phyloP scores from a whole-genome alignment of 2,888 invertebrate genomes.

The Drosophila nr. fundita region DNA sequence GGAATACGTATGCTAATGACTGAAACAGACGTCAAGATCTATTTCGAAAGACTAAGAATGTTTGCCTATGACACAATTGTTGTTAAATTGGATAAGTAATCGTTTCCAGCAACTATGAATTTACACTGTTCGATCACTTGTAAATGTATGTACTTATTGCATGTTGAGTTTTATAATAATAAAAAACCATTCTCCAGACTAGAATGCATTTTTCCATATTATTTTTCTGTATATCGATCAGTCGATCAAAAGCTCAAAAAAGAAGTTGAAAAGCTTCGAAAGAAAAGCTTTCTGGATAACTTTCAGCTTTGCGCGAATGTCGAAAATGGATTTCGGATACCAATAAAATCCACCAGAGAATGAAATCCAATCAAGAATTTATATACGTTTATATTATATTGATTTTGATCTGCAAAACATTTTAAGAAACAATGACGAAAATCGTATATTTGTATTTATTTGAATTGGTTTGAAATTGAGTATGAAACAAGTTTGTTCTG shows the following conservation, averaged over 20 bases:
- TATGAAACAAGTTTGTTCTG: conserved; percentile 16
- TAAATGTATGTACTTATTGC: conserved; percentile 5
- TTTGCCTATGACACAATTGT: conserved; percentile 88
- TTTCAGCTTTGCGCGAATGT: background rate
- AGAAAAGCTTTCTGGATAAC: background rate
- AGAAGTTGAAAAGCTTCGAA: background rate
- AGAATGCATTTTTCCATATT: background rate
- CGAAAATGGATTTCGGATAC: background rate
- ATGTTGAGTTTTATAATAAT: conserved; percentile 30
- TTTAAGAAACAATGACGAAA: background rate
- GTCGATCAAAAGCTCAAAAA: background rate
- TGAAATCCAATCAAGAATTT: background rate
- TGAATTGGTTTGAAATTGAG: background rate
- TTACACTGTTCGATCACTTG: conserved; percentile 1
- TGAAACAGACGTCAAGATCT: conserved; percentile 76
- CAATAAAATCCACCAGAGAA: background rate
- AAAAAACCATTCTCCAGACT: conserved; percentile 3
- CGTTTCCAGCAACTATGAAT: background rate
- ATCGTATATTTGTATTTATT: background rate
- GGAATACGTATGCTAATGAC: conserved; percentile 85
- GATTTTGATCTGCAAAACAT: background rate
- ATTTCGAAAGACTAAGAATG: conserved; percentile 84
- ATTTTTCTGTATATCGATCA: background rate
- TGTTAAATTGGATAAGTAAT: conserved; percentile 87
- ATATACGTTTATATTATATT: background rate